Base-by-base conservation (phyloP, 2,113 vertebrate genomes). In the Colius striatus region DNA sequence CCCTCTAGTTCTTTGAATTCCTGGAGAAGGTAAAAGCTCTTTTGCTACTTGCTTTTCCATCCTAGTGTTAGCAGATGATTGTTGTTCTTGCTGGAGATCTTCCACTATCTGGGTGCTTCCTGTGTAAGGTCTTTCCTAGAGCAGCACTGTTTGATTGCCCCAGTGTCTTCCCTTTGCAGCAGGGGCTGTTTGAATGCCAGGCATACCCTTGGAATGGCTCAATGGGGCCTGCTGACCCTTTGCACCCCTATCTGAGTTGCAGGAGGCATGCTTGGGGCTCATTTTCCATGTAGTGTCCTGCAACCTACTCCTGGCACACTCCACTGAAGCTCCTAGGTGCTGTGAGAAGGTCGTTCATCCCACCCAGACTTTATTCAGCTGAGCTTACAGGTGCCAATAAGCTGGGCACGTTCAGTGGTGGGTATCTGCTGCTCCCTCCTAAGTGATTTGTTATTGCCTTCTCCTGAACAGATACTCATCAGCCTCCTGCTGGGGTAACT, bases 31-130 rank as follows among this genome's bases (percentile, higher is more conserved):
- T 36, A 58, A 78, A 66, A 4, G 1, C 18, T 51, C 7, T 21
- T 16, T 25, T 70, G 5, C 2, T 36, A 1, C 4, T 38, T 53
- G 3, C n/a, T 41, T 67, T 75, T 51, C 4, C 9, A 13, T 4
- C 2, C 15, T 18, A 8, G 2, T 10, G 2, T 18, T 43, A 54
- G 4, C 5, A 32, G 9, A 6, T 78, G 3, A 4, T 13, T 10
- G 3, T 13, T 50, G 13, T 7, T 70, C 16, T 36, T 71, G 43
- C 6, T 45, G 57, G 47, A 10, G 20, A 5, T 36, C 13, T 70
- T 5, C 26, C 0, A 5, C 38, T 0, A 5, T 2, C 5, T 3
- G 10, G 8, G 21, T 26, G 13, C 29, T 3, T 79, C 34, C 43
- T 63, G 17, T 13, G 19, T 13, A 9, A 2, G 1, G 7, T 5